phyloP scores from a whole-genome alignment of 2,113 vertebrate genomes.

The Podocnemis expansa region DNA sequence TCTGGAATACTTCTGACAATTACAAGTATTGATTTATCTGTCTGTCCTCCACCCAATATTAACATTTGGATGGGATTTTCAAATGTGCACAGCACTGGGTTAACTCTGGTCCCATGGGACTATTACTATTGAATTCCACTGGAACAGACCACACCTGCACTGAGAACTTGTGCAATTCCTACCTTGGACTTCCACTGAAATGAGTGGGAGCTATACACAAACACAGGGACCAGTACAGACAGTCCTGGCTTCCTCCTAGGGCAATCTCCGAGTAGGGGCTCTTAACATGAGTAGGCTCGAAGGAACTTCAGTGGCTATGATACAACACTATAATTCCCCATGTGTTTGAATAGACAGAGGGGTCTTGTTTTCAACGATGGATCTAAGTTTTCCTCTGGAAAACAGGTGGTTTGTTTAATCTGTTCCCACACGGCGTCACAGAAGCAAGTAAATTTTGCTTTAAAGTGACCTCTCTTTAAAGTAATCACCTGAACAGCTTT shows the following conservation, averaged over 20 bases:
- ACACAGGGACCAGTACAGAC: background rate
- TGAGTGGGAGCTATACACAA: background rate
- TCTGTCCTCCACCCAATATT: background rate
- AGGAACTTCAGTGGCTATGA: background rate
- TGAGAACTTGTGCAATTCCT: background rate
- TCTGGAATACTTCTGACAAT: background rate
- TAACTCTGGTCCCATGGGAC: background rate
- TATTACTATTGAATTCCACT: background rate
- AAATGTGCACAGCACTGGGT: background rate
- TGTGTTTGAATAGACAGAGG: background rate
- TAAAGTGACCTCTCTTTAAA: background rate
- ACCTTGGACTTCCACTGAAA: background rate
- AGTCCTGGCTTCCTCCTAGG: background rate
- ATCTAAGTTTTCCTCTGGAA: background rate
- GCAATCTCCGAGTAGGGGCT: background rate
- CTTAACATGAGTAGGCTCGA: background rate
- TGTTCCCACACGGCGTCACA: constrained; percentile 38
- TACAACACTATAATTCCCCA: background rate
- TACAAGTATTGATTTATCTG: background rate
- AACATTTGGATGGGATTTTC: background rate
- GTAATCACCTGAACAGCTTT: background rate
- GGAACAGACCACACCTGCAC: background rate
- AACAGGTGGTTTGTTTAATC: constrained; percentile 59
- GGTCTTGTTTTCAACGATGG: background rate
- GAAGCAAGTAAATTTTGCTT: constrained; percentile 14